Conservation (phyloP, 2,888 invertebrate species). For the Pycnomerus fuliginosus region DNA sequence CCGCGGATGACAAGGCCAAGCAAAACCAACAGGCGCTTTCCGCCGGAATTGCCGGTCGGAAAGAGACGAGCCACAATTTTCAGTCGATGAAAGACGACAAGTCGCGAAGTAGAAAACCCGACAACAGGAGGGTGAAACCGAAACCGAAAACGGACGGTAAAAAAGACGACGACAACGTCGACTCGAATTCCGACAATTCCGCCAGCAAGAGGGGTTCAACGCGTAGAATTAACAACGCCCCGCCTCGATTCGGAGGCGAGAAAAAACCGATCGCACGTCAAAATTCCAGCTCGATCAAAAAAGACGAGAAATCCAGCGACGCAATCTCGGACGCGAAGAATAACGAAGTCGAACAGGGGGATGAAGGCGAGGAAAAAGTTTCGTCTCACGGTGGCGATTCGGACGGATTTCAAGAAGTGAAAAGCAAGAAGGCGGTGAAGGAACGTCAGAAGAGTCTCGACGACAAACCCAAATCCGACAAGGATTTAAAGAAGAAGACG, state of each 20-base stretch:
- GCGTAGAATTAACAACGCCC: conserved; percentile 35
- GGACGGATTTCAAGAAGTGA: conserved; percentile 82
- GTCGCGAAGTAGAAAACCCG: conserved; percentile 32
- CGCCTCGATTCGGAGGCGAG: conserved; percentile 38
- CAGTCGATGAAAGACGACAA: conserved; percentile 33
- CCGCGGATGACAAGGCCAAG: conserved; percentile 65
- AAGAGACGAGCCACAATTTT: conserved; percentile 24
- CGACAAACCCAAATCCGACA: conserved; percentile 39
- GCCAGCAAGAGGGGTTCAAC: conserved; percentile 53
- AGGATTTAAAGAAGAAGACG: conserved; percentile 21
- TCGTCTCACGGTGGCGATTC: conserved; percentile 56
- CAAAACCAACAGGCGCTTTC: conserved; percentile 66
- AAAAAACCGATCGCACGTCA: conserved; percentile 38
- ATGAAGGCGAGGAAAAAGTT: conserved; percentile 44
- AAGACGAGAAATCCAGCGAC: conserved; percentile 53
- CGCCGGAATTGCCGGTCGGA: conserved; percentile 61
- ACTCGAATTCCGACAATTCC: conserved; percentile 82
- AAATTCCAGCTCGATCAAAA: conserved; percentile 46
- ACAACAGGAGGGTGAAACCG: conserved; percentile 47
- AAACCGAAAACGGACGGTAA: conserved; percentile 43
- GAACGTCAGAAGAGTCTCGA: conserved; percentile 54
- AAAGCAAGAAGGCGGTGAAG: conserved; percentile 74
- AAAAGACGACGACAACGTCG: conserved; percentile 57
- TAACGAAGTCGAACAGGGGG: conserved; percentile 43
- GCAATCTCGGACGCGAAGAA: conserved; percentile 52